A percentile compares a stretch with the other conserved stretches of the same genome.
These are phyloP conservation scores for Apostichopus japonicus DNA, from an alignment of 35 echinoderm and acorn worm species.

Conservation along the genomic window DNA sequence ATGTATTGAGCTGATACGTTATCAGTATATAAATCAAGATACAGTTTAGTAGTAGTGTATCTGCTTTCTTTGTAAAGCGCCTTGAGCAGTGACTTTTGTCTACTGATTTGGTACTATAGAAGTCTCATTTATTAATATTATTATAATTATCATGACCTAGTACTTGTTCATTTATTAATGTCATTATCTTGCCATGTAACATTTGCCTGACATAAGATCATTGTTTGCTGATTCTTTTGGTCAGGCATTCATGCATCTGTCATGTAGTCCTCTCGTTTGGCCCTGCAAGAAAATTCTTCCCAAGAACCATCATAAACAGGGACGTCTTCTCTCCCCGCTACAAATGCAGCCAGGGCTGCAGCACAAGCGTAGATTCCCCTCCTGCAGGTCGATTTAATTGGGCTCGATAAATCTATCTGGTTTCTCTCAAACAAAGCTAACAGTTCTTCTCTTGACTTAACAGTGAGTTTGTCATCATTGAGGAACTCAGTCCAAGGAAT, in stretches of 20 bases:
- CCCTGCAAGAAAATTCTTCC: slow-evolving; percentile 57
- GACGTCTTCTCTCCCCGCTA: slow-evolving; percentile 49
- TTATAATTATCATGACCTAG: too few relatives aligned
- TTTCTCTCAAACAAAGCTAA: slow-evolving; percentile 18
- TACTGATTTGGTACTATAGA: too few relatives aligned
- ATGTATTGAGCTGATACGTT: too few relatives aligned
- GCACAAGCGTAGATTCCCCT: slow-evolving; percentile 57
- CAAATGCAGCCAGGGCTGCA: slow-evolving; percentile 39
- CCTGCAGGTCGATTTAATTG: slow-evolving; percentile 56
- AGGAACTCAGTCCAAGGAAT: slow-evolving; percentile 54
- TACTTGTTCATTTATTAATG: too few relatives aligned
- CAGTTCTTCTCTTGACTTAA: slow-evolving; percentile 47
- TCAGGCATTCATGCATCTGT: background rate
- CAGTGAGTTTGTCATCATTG: background rate
- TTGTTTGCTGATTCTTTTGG: background rate
- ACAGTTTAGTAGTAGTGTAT: too few relatives aligned
- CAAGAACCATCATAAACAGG: slow-evolving; percentile 66
- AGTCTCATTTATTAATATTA: too few relatives aligned
- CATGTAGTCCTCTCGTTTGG: slow-evolving; percentile 15
- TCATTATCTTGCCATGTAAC: too few relatives aligned
- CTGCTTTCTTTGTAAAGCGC: too few relatives aligned
- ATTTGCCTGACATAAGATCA: background rate
- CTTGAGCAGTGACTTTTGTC: too few relatives aligned
- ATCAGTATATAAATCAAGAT: too few relatives aligned
- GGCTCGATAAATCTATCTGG: slow-evolving; percentile 36